Base-by-base conservation (phyloP, 2,888 invertebrate species). In the Drosophila percnosoma region DNA sequence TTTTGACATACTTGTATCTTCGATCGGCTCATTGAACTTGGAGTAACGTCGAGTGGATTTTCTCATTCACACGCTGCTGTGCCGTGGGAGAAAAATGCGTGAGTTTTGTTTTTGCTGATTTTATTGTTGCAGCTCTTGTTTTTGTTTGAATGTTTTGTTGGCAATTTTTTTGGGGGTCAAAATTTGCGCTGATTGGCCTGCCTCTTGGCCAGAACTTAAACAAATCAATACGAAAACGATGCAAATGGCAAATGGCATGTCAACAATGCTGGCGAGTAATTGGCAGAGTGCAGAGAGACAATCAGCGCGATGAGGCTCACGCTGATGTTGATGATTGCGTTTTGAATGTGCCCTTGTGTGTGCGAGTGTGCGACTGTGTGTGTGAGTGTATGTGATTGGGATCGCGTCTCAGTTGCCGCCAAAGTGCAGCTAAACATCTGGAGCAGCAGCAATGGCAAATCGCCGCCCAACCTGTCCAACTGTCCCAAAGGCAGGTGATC, bases 191-290 rank as follows among this genome's bases (percentile, higher is more conserved):
- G 79, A 73, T 76, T 80, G 79, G 79, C 49, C 53, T 42, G 36
- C 4, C 33, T 42, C 31, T 36, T 27, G 60, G 54, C 33, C 51
- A 48, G 71, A 75, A 75, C 73, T 84, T 88, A 88, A 88, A 89
- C 89, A 88, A 88, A 88, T 88, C 87, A 88, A 88, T 88, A 88
- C 81, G 86, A 83, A 82, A 87, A 83, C 88, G 83, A 87, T 89
- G 89, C 86, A 88, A 88, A 86, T 88, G 89, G 84, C 70, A 79
- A 88, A 84, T 77, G 89, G 89, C 81, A 88, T 89, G 84, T 79
- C 78, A 89, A 72, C 83, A 87, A 88, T 88, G 80, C 84, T 72
- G 73, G 76, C 89, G 87, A 88, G 90, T 88, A 88, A 88, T 88
- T 88, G 87, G 87, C 87, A 83, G 82, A 73, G 64, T 61, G 68